These are phyloP conservation scores for Carterocephalus palaemon DNA, from an alignment of 2,888 invertebrate species.

Conservation along the genomic window DNA sequence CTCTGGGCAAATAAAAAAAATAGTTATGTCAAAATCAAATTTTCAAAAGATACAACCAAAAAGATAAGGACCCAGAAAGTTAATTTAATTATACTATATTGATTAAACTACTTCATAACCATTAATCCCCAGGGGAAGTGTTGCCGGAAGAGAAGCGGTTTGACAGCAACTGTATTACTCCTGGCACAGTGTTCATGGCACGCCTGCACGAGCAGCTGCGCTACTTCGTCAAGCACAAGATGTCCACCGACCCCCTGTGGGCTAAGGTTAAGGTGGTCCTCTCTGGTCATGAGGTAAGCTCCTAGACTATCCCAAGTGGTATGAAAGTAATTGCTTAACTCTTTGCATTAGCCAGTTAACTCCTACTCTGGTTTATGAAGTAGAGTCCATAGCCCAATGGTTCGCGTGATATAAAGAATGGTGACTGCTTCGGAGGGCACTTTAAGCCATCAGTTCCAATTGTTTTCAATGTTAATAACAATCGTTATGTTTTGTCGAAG, in stretches of 20 bases:
- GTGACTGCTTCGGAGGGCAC: no score
- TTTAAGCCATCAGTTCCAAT: no score
- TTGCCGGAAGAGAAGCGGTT: slow-evolving; percentile 90
- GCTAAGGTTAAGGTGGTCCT: slow-evolving; percentile 90
- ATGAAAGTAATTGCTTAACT: no score
- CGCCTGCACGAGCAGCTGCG: slow-evolving; percentile 90
- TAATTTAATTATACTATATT: not conserved
- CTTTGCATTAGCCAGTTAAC: no score
- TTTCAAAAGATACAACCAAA: not conserved
- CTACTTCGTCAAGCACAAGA: slow-evolving; percentile 91
- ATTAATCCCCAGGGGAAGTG: slow-evolving; percentile 76
- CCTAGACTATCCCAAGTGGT: no score
- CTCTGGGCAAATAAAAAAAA: no score
- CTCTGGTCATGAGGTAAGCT: slow-evolving; percentile 92
- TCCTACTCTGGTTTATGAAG: no score
- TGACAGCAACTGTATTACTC: slow-evolving; percentile 99
- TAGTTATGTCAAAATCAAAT: no score
- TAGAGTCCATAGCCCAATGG: no score
- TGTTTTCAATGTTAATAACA: no score
- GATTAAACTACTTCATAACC: not conserved
- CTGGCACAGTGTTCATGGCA: slow-evolving; percentile 96
- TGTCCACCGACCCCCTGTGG: slow-evolving; percentile 92
- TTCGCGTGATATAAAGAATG: no score
- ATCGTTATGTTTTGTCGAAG: no score
- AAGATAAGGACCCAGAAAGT: not conserved